Evolutionary conservation across 2,113 vertebrate species (phyloP), one percentile per base, ranked within the genome.

Genomic region (Ursus arctos): DNA sequence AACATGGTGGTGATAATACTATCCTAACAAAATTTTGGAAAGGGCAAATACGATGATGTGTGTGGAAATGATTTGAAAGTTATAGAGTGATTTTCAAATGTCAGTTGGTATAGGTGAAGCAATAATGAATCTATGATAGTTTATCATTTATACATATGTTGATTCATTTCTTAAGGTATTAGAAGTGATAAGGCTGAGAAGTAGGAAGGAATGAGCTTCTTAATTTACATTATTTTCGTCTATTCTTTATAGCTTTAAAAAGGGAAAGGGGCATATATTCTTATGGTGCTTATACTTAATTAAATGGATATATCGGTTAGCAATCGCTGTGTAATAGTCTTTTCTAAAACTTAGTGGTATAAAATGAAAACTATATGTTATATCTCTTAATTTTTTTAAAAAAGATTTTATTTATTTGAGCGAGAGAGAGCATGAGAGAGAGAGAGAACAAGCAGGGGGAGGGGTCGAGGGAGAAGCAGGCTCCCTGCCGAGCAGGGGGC

Each of bases 221-320:
- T 80, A 88, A 71, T 85, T 69, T 76, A 26, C 11, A 40, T 88
- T 55, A 51, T 97, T 85, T 92, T 92, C 16, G 28, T 93, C 71
- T 94, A 3, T 91, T 81, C 28, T 53, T 92, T 88, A 76, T 40
- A 16, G 47, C 33, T 91, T 93, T 59, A 53, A 82, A 90, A 69
- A 59, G n/a, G 59, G 21, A 43, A 43, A 67, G 40, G 22, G 36
- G 7, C 33, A 40, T 84, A 53, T 86, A 77, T 84, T 97, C 80
- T n/a, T 87, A 4, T 36, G 74, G 57, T 47, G 0, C 31, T 40
- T 81, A 33, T n/a, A 77, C 49, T 77, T 26, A 49, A 1, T 86
- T 93, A 92, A 69, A 67, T 93, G 80, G 4, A 71, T 83, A 6
- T 74, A 59, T 83, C 36, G 43, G 36, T 83, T 55, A 88, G 40